Evolutionary conservation across 2,113 vertebrate species (phyloP), one percentile per base, ranked within the genome.

Genomic region (Callipepla californica): DNA sequence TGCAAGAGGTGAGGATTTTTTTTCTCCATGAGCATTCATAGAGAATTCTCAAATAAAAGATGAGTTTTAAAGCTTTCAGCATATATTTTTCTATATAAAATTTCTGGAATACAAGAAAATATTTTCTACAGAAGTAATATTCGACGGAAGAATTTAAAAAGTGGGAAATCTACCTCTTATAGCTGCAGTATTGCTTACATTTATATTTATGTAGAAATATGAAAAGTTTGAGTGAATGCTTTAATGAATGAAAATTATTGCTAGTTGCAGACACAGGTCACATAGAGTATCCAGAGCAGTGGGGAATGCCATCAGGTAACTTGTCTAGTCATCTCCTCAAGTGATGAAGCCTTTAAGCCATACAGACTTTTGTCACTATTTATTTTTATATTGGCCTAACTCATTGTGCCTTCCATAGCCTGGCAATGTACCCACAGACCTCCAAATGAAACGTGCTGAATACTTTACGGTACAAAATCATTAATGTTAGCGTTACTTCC

Each of bases 11-110:
- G 40, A 65, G 22, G 25, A 80, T 47, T 88, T 92, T 96, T 92
- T 96, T 92, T 77, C 55, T 84, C 59, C 30, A 63, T 76, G 42
- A 93, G 92, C 62, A 91, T 81, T 59, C 10, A 53, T 59, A 38
- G 1, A 61, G 5, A 59, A 32, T 55, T 91, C 23, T 78, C 40
- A 57, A 82, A 77, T 68, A 86, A 81, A 92, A 94, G 7, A 86
- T 30, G 76, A 83, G 67, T 38, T 65, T 55, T 9, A 51, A 42
- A 44, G 36, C 5, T 80, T 83, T 78, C 65, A 68, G 62, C 21
- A 57, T 36, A 8, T 45, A 40, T 59, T 77, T 90, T 69, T 18
- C 53, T 59, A 22, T 16, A 57, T 12, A 65, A 80, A 87, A 63
- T 34, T 47, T 93, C 67, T 40, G 55, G 28, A 48, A 82, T 85